Percentiles rank a stretch among this genome's conserved stretches.
Evolutionary conservation across 2,797 vertebrate genomes (phyloP).

Genomic region (Rhadinocentrus ornatus): DNA sequence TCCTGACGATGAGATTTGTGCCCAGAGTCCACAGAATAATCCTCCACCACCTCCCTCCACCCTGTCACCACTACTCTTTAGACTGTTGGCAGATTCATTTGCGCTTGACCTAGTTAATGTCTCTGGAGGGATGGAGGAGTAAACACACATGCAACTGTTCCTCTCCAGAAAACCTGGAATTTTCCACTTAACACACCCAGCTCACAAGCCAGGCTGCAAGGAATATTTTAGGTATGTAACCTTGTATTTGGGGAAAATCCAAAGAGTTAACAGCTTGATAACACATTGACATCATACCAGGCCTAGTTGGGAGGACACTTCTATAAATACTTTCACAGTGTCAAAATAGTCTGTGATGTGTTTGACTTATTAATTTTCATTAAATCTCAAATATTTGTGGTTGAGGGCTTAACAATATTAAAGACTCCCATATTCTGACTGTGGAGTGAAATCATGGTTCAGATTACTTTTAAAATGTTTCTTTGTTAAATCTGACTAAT

Average conservation of each 20-base stretch:
- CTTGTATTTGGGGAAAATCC: constrained; percentile 6
- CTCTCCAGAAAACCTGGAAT: constrained; percentile 70
- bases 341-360: background rate
- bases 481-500: constrained; percentile 2
- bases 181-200: constrained; percentile 60
- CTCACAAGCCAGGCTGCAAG: constrained; percentile 25
- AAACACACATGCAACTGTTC: constrained; percentile 69
- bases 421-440: background rate
- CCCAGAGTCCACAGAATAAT: constrained; percentile 49
- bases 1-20: constrained; percentile 60
- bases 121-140: constrained; percentile 65
- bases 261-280: constrained; percentile 14
- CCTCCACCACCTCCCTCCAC: constrained; percentile 19
- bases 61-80: constrained; percentile 59
- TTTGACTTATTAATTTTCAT: background rate
- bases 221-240: constrained; percentile 22
- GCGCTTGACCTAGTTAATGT: constrained; percentile 80
- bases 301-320: background rate
- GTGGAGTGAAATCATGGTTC: background rate
- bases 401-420: background rate
- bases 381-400: background rate
- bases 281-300: constrained; percentile 12
- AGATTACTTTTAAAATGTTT: background rate
- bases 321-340: background rate
- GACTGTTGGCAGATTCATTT: constrained; percentile 73